Conservation (phyloP, 2,113 vertebrate genomes). For the Brachypteracias leptosomus region DNA sequence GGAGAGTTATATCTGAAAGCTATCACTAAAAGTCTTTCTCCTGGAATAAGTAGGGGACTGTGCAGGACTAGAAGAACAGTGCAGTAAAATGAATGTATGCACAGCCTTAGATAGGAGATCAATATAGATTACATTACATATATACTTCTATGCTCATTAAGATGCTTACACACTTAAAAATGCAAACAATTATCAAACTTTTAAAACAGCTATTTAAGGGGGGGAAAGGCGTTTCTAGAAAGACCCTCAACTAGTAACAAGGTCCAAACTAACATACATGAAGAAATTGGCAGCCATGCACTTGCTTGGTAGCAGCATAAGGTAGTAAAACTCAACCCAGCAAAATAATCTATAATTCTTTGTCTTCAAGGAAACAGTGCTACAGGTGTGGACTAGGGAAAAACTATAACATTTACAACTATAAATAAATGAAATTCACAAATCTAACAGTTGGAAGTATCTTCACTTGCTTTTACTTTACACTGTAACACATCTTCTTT, state of each 20-base stretch:
- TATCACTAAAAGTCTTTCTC: not conserved
- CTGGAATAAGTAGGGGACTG: not conserved
- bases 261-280: not conserved
- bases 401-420: not conserved
- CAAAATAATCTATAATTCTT: slow-evolving; percentile 16
- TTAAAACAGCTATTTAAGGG: not conserved
- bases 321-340: slow-evolving; percentile 44
- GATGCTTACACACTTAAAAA: not conserved
- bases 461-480: not conserved
- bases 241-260: not conserved
- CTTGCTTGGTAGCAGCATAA: not conserved
- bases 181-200: not conserved
- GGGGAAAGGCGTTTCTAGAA: not conserved
- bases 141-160: not conserved
- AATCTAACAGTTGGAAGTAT: not conserved
- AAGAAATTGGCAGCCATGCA: not conserved
- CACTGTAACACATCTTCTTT: not conserved
- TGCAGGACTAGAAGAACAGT: not conserved
- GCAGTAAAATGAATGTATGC: not conserved
- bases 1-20: not conserved
- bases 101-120: not conserved
- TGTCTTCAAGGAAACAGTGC: slow-evolving; percentile 13
- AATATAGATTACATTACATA: not conserved
- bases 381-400: not conserved
- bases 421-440: slow-evolving; percentile 8